A percentile compares a stretch with the other conserved stretches of the same genome.
These are phyloP conservation scores for Lithosia quadra DNA, from an alignment of 2,888 invertebrate species.

Conservation along the genomic window DNA sequence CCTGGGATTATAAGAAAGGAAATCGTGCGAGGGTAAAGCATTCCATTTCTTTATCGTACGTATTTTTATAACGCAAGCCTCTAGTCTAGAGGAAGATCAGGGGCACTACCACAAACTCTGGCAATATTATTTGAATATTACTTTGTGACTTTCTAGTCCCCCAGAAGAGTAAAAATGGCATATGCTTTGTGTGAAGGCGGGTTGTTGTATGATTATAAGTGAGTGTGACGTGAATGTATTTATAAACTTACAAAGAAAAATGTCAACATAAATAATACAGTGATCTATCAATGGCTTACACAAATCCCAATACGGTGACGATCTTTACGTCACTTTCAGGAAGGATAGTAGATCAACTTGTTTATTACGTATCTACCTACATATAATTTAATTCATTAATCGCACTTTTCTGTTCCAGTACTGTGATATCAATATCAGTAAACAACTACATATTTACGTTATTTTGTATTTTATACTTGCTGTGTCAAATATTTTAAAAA, in stretches of 20 bases:
- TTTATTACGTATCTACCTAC: constrained; percentile 5
- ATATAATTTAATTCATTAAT: constrained; percentile 17
- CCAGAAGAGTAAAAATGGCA: neutral
- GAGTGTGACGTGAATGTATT: neutral
- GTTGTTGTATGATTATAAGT: neutral
- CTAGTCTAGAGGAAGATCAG: too few species aligned
- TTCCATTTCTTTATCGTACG: too few species aligned
- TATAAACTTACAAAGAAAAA: neutral
- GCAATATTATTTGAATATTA: too few species aligned
- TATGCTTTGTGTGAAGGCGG: neutral
- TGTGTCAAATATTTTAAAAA: neutral
- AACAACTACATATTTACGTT: constrained; percentile 19
- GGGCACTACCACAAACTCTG: too few species aligned
- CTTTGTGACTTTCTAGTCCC: too few species aligned
- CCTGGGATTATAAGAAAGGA: too few species aligned
- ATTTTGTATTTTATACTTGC: neutral
- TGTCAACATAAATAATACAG: neutral
- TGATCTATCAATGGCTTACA: neutral
- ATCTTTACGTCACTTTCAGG: constrained; percentile 14
- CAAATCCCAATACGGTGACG: constrained; percentile 5
- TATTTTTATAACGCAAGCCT: too few species aligned
- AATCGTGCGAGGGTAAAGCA: too few species aligned
- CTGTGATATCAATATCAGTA: constrained; percentile 35
- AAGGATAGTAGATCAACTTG: neutral
- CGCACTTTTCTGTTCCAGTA: constrained; percentile 41